These are phyloP conservation scores for Sinhomidia bicolor DNA, from an alignment of 2,888 invertebrate genomes.

Conservation along the genomic window DNA sequence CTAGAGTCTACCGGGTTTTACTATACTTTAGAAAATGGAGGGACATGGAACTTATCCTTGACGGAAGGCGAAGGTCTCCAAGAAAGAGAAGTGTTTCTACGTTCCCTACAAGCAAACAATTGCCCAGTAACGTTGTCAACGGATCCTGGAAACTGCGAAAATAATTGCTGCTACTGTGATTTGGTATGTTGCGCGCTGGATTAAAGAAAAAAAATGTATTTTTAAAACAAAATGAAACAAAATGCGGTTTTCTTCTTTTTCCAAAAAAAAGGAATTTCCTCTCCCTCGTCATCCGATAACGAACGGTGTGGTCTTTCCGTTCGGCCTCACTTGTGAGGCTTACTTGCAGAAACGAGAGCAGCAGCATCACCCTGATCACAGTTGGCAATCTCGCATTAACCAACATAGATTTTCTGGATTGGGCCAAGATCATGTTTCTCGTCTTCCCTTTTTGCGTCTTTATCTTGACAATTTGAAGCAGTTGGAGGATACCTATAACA, in stretches of 20 bases:
- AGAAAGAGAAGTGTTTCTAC: slow-evolving; percentile 34
- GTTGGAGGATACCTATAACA: slow-evolving; percentile 25
- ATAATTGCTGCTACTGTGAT: slow-evolving; percentile 76
- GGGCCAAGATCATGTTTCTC: background rate
- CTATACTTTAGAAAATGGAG: slow-evolving; percentile 26
- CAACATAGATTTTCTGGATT: background rate
- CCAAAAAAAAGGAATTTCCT: slow-evolving; percentile 25
- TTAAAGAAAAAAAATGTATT: background rate
- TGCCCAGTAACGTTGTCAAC: background rate
- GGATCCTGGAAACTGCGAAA: slow-evolving; percentile 31
- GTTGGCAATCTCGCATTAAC: background rate
- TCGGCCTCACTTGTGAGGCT: slow-evolving; percentile 5
- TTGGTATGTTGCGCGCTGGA: slow-evolving; percentile 62
- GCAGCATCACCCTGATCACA: background rate
- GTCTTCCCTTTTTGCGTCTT: slow-evolving; percentile 48
- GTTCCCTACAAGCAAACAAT: background rate
- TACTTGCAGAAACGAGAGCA: background rate
- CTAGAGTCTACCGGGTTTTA: slow-evolving; percentile 24
- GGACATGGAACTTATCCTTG: slow-evolving; percentile 28
- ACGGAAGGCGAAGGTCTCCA: slow-evolving; percentile 5
- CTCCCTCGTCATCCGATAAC: slow-evolving; percentile 54
- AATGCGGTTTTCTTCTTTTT: no score
- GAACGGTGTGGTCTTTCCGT: background rate
- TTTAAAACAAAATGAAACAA: background rate
- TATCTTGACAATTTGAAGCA: slow-evolving; percentile 46